Base-by-base conservation (phyloP, 2,888 invertebrate species). In the Apotomis turbidana region DNA sequence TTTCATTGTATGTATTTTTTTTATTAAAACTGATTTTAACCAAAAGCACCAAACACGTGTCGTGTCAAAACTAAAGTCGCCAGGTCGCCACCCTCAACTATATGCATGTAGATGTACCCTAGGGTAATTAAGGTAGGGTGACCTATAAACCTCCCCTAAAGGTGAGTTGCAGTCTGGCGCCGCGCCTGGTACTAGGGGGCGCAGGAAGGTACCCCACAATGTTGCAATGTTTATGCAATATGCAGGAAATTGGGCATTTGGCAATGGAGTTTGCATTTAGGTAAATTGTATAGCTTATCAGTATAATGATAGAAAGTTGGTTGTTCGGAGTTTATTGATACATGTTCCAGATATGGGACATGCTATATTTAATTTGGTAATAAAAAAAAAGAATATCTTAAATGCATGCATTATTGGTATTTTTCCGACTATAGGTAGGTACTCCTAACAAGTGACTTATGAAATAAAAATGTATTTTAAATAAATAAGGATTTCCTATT, bases 141-240 rank as follows among this genome's bases (percentile, higher is more conserved):
- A 71, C 75, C 74, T 72, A 67, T 52, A 58, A 44, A 66, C 70
- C 62, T 61, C 74, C 64, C 41, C 41, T 66, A 71, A 59, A 61
- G 61, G 70, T 68, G 70, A 74, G 74, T 83, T 86, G 85, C 83
- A 88, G 75, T 86, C 81, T 80, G 77, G 69, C 68, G 74, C 74
- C 77, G 80, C 81, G 85, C 85, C 87, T 85, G 89, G 89, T 80
- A 89, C 87, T 69, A 76, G 78, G 76, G 69, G 60, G 46, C 60
- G 49, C 76, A 67, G 74, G 76, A 74, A 78, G 6, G 5, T 41
- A 76, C 74, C 74, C 70, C 70, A 44, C 58, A 64, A 73, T 69
- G 52, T 72, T 68, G 75, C 69, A 73, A 72, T 46, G 64, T 71
- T 68, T 63, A 66, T 73, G 74, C 73, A 70, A 27, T 68, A 41